Evolutionary conservation across 2,113 vertebrate species (phyloP).

Genomic region (Turnix velox): DNA sequence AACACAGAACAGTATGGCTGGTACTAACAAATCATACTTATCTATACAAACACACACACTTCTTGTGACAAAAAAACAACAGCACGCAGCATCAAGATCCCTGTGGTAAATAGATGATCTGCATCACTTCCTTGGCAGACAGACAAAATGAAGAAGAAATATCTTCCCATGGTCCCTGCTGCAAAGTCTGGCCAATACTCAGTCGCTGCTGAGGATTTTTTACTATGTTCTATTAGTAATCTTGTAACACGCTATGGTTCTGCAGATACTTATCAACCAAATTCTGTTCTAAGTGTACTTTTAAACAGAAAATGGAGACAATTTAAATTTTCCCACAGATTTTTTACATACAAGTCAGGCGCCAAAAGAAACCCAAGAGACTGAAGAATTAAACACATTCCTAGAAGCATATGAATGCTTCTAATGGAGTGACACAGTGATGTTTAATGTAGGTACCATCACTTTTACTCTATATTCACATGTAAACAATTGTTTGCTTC

Average conservation of each 20-base stretch:
- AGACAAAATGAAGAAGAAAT: background rate
- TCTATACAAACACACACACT: fast-evolving
- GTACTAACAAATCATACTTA: background rate
- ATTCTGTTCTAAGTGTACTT: background rate
- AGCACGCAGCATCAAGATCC: background rate
- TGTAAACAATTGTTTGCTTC: background rate
- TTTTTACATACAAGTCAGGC: background rate
- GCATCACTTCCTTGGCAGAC: background rate
- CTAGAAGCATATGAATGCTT: background rate
- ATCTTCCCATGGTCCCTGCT: background rate
- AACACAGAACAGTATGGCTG: background rate
- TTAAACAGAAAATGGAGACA: background rate
- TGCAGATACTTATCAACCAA: background rate
- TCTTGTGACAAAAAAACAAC: background rate
- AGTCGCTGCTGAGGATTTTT: background rate
- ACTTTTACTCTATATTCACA: background rate
- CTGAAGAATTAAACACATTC: background rate
- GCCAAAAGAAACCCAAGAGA: background rate
- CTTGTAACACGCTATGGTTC: background rate
- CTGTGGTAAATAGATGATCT: background rate
- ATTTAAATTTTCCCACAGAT: background rate
- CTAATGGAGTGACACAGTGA: background rate
- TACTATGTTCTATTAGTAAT: background rate
- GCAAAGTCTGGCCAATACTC: background rate
- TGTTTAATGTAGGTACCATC: background rate